Evolutionary conservation across 2,797 vertebrate species (phyloP).

Genomic region (Salmo trutta): DNA sequence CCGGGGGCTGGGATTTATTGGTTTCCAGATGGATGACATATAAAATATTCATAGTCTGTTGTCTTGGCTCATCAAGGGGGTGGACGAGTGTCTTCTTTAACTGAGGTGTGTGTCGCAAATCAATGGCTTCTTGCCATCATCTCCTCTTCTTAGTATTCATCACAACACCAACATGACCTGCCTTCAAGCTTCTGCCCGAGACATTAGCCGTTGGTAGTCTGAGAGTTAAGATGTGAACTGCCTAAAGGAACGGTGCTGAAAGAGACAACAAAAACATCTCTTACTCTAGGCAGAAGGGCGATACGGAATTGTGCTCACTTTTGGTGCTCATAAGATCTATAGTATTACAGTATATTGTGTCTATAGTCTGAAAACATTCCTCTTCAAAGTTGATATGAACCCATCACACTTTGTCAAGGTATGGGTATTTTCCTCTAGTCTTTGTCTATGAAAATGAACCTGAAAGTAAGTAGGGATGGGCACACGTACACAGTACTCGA

Average conservation of each 20-base stretch:
- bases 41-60: constrained; percentile 64
- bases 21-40: constrained; percentile 57
- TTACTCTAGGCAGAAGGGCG: not conserved
- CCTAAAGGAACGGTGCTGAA: constrained; percentile 16
- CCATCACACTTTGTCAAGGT: not conserved
- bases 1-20: constrained; percentile 50
- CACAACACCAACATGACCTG: constrained; percentile 6
- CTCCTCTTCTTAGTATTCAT: constrained; percentile 16
- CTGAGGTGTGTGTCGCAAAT: constrained; percentile 32
- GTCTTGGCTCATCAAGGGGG: constrained; percentile 48
- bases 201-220: constrained; percentile 24
- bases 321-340: too few relatives aligned
- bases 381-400: too few relatives aligned
- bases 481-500: too few relatives aligned
- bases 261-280: constrained; percentile 1
- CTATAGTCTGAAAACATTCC: too few relatives aligned
- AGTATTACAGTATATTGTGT: too few relatives aligned
- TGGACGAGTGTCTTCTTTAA: constrained; percentile 39
- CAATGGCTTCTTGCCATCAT: constrained; percentile 29
- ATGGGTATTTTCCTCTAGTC: not conserved
- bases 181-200: constrained; percentile 3
- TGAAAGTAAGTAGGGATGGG: too few relatives aligned
- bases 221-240: constrained; percentile 4
- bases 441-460: not conserved
- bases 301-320: not conserved